Base-by-base conservation (phyloP, 2,797 vertebrate genomes). In the Remorina albescens region DNA sequence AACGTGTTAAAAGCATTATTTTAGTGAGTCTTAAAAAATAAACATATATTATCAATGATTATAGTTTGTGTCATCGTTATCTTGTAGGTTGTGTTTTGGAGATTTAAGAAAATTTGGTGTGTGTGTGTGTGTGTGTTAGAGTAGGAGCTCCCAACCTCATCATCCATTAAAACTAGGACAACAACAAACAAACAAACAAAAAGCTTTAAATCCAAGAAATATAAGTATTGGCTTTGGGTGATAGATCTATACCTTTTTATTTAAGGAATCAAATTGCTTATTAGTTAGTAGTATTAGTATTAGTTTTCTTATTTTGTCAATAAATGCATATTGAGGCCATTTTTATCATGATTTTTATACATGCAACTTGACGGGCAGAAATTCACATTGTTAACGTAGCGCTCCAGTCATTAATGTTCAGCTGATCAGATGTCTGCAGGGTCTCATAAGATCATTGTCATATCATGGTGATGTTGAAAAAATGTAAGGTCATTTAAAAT, bases 11-110 rank as follows among this genome's bases (percentile, higher is more conserved):
- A 88, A 86, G 66, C 77, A 90, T 97, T 97, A 91, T 93, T 97
- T 97, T 96, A 96, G 96, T 94, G 93, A 89, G 77, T 92, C 71
- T 76, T 68, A 44, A 80, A 82, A 86, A 82, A 89, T 90, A 89
- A 92, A 92, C 86, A 76, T 87, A 83, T 89, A 74, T 88, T 77
- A 88, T 86, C 76, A 82, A 53, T 69, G 59, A 74, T 82, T 28
- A 15, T 36, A 64, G 34, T 69, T 74, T 76, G 59, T 64, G 30
- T 30, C 30, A 30, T 30, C 6, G 30, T 30, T 30, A 30, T 30
- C 30, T 30, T 6, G 6, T 30, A 30, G 6, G 3, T 72, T 83
- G 36, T 85, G 47, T 83, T 23, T 9, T 65, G 8, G 6, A 2
- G 44, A 5, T 55, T 39, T 44, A 54, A 41, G 23, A 67, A 8